Evolutionary conservation across 2,797 vertebrate species (phyloP).

Genomic region (Petrocephalus sullivani): DNA sequence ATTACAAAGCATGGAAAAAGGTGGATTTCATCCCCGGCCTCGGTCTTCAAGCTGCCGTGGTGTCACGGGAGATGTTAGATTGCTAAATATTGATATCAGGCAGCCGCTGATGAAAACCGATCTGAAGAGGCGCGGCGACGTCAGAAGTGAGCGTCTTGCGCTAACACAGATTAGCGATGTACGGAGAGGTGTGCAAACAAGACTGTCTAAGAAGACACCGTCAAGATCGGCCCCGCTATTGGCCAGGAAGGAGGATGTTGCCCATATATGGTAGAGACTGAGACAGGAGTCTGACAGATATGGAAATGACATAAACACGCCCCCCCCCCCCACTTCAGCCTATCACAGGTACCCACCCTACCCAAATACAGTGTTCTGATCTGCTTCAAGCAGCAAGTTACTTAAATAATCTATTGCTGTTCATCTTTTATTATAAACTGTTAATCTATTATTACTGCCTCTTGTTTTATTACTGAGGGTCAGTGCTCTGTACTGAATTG

Average conservation of each 20-base stretch:
- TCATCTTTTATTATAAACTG: not conserved
- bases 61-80: too few relatives aligned
- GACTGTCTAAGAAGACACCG: too few relatives aligned
- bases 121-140: too few relatives aligned
- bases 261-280: not conserved
- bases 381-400: not conserved
- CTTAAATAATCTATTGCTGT: not conserved
- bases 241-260: not conserved
- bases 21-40: too few relatives aligned
- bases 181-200: too few relatives aligned
- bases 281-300: not conserved
- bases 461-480: not conserved
- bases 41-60: too few relatives aligned
- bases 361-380: not conserved
- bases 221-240: not conserved
- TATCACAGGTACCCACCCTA: not conserved
- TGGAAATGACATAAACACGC: not conserved
- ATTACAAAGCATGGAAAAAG: too few relatives aligned
- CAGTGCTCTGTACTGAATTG: not conserved
- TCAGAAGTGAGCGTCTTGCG: too few relatives aligned
- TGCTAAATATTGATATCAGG: too few relatives aligned
- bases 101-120: too few relatives aligned
- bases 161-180: too few relatives aligned
- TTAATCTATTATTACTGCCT: not conserved
- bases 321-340: not conserved